These are phyloP conservation scores for Trachymyrmex cornetzi DNA, from an alignment of 1,140 invertebrate genomes.

Conservation along the genomic window DNA sequence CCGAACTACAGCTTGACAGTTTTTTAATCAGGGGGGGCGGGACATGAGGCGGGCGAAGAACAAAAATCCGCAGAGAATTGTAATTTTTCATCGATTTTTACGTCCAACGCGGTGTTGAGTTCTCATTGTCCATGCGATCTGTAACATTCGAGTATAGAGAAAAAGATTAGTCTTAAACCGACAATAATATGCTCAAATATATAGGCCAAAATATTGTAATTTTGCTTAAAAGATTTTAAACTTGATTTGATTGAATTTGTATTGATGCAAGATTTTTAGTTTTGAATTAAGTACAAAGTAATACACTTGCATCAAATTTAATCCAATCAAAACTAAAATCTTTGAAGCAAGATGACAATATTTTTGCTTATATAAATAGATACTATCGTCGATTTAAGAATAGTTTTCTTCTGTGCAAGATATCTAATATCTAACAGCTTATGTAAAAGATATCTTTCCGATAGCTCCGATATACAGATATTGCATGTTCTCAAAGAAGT, in stretches of 20 bases:
- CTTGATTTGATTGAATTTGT: too few relatives aligned
- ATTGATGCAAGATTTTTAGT: too few relatives aligned
- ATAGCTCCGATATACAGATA: background rate
- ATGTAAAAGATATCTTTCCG: background rate
- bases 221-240: too few relatives aligned
- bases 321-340: too few relatives aligned
- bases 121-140: background rate
- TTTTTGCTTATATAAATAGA: too few relatives aligned
- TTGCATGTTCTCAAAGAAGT: background rate
- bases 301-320: too few relatives aligned
- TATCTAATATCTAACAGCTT: background rate
- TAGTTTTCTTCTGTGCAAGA: background rate
- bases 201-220: too few relatives aligned
- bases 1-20: conserved; percentile 14
- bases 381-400: too few relatives aligned
- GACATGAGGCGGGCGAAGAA: background rate
- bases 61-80: conserved; percentile 21
- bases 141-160: background rate
- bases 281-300: too few relatives aligned
- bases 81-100: conserved; percentile 18
- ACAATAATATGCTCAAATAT: too few relatives aligned
- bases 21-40: conserved; percentile 32
- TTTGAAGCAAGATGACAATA: too few relatives aligned
- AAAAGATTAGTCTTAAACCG: too few relatives aligned
- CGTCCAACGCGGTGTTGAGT: background rate